Evolutionary conservation across 2,113 vertebrate genomes (phyloP), one percentile per base, ranked within the genome.

Genomic region (Lanius collurio): DNA sequence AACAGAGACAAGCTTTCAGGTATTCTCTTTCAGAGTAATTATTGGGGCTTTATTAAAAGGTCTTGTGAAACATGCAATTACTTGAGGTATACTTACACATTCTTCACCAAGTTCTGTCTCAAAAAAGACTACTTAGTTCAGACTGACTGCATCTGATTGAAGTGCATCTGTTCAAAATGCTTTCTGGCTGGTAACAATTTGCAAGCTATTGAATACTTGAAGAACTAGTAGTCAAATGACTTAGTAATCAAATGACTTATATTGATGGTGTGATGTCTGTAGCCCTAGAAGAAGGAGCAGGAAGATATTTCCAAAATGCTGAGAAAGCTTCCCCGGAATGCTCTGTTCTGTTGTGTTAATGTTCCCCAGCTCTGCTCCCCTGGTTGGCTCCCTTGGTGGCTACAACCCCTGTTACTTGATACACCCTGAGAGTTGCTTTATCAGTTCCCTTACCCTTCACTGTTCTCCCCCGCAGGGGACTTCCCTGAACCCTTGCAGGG

Each of bases 1-100:
- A 91, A n/a, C 89, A 84, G 89, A 96, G 49, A 49, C 55, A 18
- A 62, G n/a, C 27, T 79, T 95, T 57, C 97, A 98, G 98, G 98
- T 98, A 98, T 55, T 56, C 9, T 31, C 4, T 67, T 77, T 57
- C 83, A 39, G 16, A 59, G 18, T 11, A 55, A 57, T n/a, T 81
- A 2, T 19, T 3, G 30, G 46, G 19, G 1, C 31, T 83, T 63
- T 80, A 67, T 27, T 59, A 9, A 83, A 63, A 83, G 23, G 11
- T 47, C 22, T 80, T 27, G 33, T 73, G 42, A 79, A 59, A 23
- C 23, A 20, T n/a, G 12, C 10, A 21, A 2, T 50, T 57, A 23
- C 16, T 55, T 67, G 21, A 39, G 52, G 17, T 23, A 3, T 44
- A n/a, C 35, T 67, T 80, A 10, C 1, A 2, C 13, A 12, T 67